A percentile compares a stretch with the other conserved stretches of the same genome.
phyloP scores from a whole-genome alignment of 2,888 invertebrate genomes.

The Pogonocherus hispidulus region DNA sequence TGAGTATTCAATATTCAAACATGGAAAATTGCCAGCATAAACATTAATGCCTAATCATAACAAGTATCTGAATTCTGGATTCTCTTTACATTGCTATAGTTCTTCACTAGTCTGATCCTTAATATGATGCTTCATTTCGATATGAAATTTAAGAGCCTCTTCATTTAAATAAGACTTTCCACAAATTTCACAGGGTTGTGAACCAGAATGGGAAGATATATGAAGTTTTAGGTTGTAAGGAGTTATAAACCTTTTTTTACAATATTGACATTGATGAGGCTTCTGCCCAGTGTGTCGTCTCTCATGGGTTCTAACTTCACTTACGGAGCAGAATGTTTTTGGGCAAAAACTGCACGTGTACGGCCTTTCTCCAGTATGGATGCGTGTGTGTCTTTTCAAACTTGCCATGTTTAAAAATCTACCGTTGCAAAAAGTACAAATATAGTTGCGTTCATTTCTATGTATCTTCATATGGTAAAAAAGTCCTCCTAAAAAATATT shows the following conservation, averaged over 20 bases:
- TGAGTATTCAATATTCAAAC: too few species aligned
- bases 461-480: conserved; percentile 54
- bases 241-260: conserved; percentile 42
- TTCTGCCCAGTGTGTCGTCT: conserved; percentile 46
- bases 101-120: neutral
- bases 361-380: conserved; percentile 48
- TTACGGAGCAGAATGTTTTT: conserved; percentile 44
- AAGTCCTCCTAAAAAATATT: conserved; percentile 39
- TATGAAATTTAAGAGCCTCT: conserved; percentile 40
- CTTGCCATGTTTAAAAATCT: conserved; percentile 33
- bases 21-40: too few species aligned
- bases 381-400: conserved; percentile 47
- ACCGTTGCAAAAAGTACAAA: conserved; percentile 46
- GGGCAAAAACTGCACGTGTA: conserved; percentile 46
- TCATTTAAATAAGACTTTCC: conserved; percentile 38
- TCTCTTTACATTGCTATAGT: neutral
- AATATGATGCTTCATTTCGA: conserved; percentile 33
- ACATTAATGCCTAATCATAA: too few species aligned
- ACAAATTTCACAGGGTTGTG: conserved; percentile 39
- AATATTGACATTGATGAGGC: conserved; percentile 45
- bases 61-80: too few species aligned
- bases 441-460: conserved; percentile 42
- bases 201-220: conserved; percentile 45
- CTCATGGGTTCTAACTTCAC: conserved; percentile 47
- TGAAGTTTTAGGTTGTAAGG: conserved; percentile 45